phyloP scores from a whole-genome alignment of 2,113 vertebrate species.

The Vireo altiloquus region DNA sequence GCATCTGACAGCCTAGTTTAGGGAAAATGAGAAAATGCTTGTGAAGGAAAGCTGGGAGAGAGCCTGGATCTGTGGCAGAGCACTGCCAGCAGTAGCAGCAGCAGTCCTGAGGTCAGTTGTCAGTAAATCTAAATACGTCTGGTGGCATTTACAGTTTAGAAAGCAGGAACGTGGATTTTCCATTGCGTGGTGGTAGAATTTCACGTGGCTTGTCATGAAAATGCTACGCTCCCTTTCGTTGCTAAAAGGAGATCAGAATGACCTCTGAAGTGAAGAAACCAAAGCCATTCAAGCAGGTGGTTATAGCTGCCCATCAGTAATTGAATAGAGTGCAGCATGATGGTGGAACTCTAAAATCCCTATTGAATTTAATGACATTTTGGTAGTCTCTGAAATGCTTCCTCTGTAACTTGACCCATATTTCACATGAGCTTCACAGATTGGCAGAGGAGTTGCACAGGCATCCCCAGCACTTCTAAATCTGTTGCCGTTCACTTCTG shows the following conservation, averaged over 20 bases:
- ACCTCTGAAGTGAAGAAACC: not conserved
- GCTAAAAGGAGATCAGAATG: not conserved
- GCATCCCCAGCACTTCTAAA: not conserved
- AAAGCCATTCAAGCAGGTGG: not conserved
- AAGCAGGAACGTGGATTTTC: not conserved
- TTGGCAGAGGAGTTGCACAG: not conserved
- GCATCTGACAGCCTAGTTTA: not conserved
- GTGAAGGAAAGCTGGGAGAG: not conserved
- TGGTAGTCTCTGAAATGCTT: not conserved
- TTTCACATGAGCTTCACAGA: not conserved
- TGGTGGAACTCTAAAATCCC: not conserved
- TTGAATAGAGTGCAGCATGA: not conserved
- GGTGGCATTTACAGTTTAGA: constrained; percentile 18
- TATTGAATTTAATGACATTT: not conserved
- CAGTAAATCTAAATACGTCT: not conserved
- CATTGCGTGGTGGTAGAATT: not conserved
- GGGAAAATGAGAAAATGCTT: not conserved
- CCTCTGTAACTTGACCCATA: not conserved
- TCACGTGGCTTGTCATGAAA: not conserved
- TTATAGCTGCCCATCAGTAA: not conserved
- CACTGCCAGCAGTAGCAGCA: not conserved
- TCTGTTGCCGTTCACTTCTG: not conserved
- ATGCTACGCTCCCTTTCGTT: not conserved
- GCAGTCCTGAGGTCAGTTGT: not conserved
- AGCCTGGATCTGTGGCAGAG: not conserved